A percentile compares a stretch with the other conserved stretches of the same genome.
phyloP scores from a whole-genome alignment of 2,888 invertebrate species.

The Patella caerulea region DNA sequence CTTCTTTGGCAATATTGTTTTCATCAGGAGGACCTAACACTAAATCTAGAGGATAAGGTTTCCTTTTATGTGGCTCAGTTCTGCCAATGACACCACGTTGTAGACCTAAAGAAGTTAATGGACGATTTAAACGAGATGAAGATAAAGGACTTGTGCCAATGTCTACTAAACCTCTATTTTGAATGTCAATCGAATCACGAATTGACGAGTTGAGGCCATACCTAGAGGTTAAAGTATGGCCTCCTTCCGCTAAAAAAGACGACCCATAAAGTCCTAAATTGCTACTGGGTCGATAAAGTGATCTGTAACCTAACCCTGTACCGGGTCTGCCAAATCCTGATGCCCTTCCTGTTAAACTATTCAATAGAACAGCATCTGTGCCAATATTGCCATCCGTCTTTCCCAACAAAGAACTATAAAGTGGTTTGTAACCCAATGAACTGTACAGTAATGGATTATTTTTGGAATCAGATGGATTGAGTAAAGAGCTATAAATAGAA shows the following conservation, averaged over 20 bases:
- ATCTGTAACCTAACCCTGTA: constrained; percentile 7
- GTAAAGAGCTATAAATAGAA: background rate
- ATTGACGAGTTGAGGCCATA: constrained; percentile 5
- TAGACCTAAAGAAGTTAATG: background rate
- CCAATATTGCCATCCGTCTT: background rate
- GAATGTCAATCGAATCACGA: background rate
- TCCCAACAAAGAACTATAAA: background rate
- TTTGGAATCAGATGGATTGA: too few relatives aligned
- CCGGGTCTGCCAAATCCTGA: background rate
- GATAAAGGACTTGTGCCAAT: constrained; percentile 4
- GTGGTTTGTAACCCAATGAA: background rate
- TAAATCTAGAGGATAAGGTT: background rate
- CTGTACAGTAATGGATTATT: background rate
- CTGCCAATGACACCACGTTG: background rate
- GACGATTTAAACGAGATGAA: background rate
- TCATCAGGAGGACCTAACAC: background rate
- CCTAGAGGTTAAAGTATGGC: background rate
- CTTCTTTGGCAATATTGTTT: background rate
- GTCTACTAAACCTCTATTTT: background rate
- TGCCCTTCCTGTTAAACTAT: background rate
- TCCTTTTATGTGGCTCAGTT: background rate
- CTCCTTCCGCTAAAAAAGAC: constrained; percentile 1
- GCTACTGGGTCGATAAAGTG: background rate
- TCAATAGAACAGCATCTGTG: background rate
- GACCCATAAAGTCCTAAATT: background rate